phyloP scores from a whole-genome alignment of 2,888 invertebrate genomes.

The Rotaria macrura region DNA sequence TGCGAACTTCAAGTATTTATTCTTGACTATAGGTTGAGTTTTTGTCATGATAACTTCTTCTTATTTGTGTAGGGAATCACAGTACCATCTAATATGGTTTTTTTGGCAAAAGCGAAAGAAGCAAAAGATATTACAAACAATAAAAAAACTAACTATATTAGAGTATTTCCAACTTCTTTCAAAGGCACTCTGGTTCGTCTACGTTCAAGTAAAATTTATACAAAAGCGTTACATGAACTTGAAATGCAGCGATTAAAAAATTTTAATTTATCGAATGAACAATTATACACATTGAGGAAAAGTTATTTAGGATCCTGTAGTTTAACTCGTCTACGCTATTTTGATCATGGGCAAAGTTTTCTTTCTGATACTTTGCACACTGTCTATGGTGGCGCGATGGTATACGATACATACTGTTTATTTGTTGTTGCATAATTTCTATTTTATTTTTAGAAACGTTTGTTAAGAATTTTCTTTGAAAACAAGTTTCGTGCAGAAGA shows the following conservation, averaged over 20 bases:
- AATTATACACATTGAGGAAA: not conserved
- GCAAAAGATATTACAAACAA: too few relatives aligned
- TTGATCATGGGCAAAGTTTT: not conserved
- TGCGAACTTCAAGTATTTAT: too few relatives aligned
- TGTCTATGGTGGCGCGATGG: not conserved
- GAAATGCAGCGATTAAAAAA: too few relatives aligned
- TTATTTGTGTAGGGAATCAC: too few relatives aligned
- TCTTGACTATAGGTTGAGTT: too few relatives aligned
- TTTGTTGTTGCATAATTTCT: not conserved
- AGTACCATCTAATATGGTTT: too few relatives aligned
- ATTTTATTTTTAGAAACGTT: not conserved
- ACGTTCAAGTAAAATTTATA: too few relatives aligned
- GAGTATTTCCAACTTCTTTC: too few relatives aligned
- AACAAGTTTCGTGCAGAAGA: not conserved
- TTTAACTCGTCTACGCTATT: not conserved
- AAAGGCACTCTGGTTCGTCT: too few relatives aligned
- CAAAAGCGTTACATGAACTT: not conserved
- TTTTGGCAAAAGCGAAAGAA: too few relatives aligned
- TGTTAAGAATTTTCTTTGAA: not conserved
- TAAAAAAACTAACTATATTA: too few relatives aligned
- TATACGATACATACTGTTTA: not conserved
- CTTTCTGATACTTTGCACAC: not conserved
- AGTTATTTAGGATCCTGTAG: not conserved
- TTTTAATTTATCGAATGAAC: not conserved
- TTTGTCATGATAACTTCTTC: too few relatives aligned